Evolutionary conservation across 1,140 invertebrate genomes (phyloP).

Genomic region (Eueides isabella): DNA sequence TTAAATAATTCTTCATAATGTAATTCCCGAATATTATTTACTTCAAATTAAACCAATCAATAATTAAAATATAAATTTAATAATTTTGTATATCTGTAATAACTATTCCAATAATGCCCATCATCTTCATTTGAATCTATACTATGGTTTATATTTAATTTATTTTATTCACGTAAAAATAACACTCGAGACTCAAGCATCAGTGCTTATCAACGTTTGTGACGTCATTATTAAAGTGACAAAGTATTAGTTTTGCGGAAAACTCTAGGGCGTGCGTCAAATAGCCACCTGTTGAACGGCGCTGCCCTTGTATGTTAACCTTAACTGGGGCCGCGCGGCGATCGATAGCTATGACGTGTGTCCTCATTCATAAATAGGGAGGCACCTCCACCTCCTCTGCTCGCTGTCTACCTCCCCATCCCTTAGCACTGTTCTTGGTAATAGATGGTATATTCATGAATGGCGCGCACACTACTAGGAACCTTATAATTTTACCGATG

Average conservation of each 20-base stretch:
- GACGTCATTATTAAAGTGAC: slow-evolving; percentile 63
- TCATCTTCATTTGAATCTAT: not conserved
- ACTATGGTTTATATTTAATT: not conserved
- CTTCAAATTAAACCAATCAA: not conserved
- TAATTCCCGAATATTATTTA: not conserved
- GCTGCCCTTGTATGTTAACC: slow-evolving; percentile 71
- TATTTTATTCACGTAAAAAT: not conserved
- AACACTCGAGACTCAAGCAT: slow-evolving; percentile 31
- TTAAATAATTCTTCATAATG: not conserved
- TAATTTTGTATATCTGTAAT: not conserved
- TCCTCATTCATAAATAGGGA: slow-evolving; percentile 76
- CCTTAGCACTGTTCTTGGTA: slow-evolving; percentile 49
- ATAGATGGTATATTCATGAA: slow-evolving; percentile 70
- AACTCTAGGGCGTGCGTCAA: slow-evolving; percentile 62
- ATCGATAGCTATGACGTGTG: slow-evolving; percentile 78
- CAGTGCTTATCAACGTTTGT: slow-evolving; percentile 50
- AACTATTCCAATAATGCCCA: not conserved
- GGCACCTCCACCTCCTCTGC: slow-evolving; percentile 41
- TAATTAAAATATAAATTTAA: not conserved
- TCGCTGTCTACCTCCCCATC: slow-evolving; percentile 28
- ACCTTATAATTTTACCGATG: not conserved
- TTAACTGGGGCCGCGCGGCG: slow-evolving; percentile 51
- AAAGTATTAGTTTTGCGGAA: slow-evolving; percentile 58
- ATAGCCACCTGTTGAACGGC: slow-evolving; percentile 69
- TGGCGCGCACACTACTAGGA: slow-evolving; percentile 57